A percentile compares a stretch with the other conserved stretches of the same genome.
phyloP scores from a whole-genome alignment of 2,797 vertebrate genomes.

The Diplodus sargus region DNA sequence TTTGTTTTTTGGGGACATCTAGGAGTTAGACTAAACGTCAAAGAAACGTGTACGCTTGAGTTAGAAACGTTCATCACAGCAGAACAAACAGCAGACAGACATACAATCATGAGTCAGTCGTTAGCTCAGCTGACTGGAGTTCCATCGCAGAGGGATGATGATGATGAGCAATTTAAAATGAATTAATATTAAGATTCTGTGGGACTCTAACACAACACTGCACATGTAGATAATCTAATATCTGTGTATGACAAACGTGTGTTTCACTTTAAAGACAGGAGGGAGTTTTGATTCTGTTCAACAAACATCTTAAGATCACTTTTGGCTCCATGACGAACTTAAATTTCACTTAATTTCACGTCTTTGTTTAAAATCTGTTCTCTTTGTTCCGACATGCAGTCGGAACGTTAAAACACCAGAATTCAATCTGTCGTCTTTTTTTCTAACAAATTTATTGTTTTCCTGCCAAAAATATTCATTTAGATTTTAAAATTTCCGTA shows the following conservation, averaged over 20 bases:
- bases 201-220: neutral
- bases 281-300: neutral
- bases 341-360: neutral
- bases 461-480: constrained; percentile 53
- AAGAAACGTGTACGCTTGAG: constrained; percentile 61
- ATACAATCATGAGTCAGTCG: constrained; percentile 78
- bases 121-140: constrained; percentile 51
- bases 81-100: constrained; percentile 73
- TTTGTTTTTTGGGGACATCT: constrained; percentile 54
- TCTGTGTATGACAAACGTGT: too few relatives aligned
- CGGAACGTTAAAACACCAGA: neutral
- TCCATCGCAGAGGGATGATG: constrained; percentile 39
- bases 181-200: constrained; percentile 51
- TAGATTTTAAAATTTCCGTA: constrained; percentile 41
- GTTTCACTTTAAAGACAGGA: neutral
- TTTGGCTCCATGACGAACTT: constrained; percentile 7
- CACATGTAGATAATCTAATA: neutral
- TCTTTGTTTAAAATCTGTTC: neutral
- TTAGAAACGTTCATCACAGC: constrained; percentile 78
- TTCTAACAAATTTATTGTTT: constrained; percentile 32
- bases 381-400: neutral
- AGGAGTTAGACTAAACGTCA: constrained; percentile 46
- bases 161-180: constrained; percentile 49
- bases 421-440: neutral
- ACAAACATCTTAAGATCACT: constrained; percentile 7